These are phyloP conservation scores for Sesia apiformis DNA, from an alignment of 2,888 invertebrate species.

Conservation along the genomic window DNA sequence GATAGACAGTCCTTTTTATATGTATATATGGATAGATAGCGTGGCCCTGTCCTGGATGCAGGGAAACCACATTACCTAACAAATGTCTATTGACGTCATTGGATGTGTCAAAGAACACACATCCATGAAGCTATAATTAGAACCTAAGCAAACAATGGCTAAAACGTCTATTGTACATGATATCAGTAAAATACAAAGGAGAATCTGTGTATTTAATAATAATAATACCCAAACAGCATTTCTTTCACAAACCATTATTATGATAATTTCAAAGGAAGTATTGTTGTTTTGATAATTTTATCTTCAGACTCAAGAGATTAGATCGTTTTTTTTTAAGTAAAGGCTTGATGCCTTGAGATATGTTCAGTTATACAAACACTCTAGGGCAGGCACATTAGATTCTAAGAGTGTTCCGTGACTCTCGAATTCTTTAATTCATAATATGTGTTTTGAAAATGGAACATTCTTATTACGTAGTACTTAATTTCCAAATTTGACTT, in stretches of 20 bases:
- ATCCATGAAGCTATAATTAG: too few relatives aligned
- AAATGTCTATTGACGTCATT: neutral
- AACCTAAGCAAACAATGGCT: too few relatives aligned
- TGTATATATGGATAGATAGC: neutral
- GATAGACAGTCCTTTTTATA: neutral
- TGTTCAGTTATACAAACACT: too few relatives aligned
- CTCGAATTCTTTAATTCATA: too few relatives aligned
- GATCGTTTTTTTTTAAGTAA: neutral
- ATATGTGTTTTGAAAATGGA: too few relatives aligned
- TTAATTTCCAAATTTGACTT: too few relatives aligned
- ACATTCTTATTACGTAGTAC: too few relatives aligned
- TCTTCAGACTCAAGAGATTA: neutral
- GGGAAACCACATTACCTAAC: neutral
- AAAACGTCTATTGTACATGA: neutral
- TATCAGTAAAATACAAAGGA: neutral
- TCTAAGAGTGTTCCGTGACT: too few relatives aligned
- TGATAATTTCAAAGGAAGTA: slow-evolving; percentile 1
- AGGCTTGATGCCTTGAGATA: too few relatives aligned
- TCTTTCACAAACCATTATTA: neutral
- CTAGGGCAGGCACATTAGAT: too few relatives aligned
- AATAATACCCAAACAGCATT: neutral
- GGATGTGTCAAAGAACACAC: neutral
- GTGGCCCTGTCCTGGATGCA: neutral
- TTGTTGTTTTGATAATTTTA: neutral
- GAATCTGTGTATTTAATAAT: neutral